Percentiles rank a stretch among this genome's conserved stretches.
These are phyloP conservation scores for Noctua janthe DNA, from an alignment of 2,888 invertebrate species.

Conservation along the genomic window DNA sequence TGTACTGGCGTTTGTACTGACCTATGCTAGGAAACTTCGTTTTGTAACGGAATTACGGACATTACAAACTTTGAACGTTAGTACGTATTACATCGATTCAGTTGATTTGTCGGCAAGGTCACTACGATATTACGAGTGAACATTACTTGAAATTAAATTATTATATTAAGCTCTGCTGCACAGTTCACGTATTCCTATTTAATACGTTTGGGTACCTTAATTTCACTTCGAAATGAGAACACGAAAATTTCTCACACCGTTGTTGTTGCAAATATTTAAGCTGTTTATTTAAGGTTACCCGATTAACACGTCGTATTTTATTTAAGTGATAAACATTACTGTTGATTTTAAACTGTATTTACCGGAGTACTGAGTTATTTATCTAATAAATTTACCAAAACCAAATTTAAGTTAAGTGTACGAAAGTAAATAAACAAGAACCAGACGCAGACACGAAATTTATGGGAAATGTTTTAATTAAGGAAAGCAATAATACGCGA, in stretches of 20 bases:
- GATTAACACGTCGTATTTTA: too few species aligned
- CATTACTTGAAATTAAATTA: not conserved
- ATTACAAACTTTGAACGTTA: not conserved
- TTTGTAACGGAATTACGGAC: not conserved
- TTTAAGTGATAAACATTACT: not conserved
- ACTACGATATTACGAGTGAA: not conserved
- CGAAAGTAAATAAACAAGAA: not conserved
- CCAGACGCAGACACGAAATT: not conserved
- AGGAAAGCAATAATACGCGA: not conserved
- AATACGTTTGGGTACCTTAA: not conserved
- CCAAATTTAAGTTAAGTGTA: not conserved
- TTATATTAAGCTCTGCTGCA: not conserved
- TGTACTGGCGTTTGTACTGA: not conserved
- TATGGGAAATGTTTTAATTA: not conserved
- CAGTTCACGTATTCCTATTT: not conserved
- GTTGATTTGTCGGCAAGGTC: not conserved
- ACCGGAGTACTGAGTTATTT: not conserved
- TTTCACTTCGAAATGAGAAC: not conserved
- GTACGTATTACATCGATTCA: not conserved
- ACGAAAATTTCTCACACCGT: not conserved
- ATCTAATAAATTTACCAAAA: not conserved
- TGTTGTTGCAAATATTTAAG: too few species aligned
- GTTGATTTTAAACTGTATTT: not conserved
- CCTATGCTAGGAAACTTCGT: not conserved
- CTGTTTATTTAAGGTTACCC: too few species aligned